Evolutionary conservation across 2,888 invertebrate genomes (phyloP), one percentile per base, ranked within the genome.

Genomic region (Tholera decimalis): DNA sequence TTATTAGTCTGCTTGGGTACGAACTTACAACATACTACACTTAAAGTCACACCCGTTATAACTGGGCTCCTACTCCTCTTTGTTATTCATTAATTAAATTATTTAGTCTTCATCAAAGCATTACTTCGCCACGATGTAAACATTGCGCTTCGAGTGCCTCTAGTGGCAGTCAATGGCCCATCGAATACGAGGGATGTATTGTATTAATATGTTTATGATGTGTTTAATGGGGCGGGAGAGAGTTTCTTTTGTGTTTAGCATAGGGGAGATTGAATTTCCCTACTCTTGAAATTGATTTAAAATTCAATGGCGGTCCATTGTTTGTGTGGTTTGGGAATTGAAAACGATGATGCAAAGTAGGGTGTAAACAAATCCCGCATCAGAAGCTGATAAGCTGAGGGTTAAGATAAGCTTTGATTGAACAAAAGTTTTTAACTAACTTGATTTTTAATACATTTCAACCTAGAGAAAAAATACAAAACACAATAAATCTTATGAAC

Each of bases 201-300:
- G 73, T 77, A 61, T 41, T 53, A 58, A 58, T 71, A 73, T 67
- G 77, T 70, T 73, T 79, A 80, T 77, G 75, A 79, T 54, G 73
- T 70, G 80, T 62, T 79, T 78, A 80, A 87, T 87, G 80, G 77
- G 55, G 70, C 81, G 79, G 71, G 73, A 76, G 77, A 73, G 74
- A 80, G 77, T 54, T 55, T 70, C 70, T 80, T 82, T 85, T 84
- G 83, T 85, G 56, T 60, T 24, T 15, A 55, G 47, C 53, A 47
- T 55, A 67, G 78, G 84, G 81, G 74, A 69, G 53, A 58, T 51
- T 43, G 72, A 39, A 56, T 76, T 41, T 61, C 44, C 18, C 37
- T 47, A 22, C 28, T 22, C 1, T 66, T 35, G 47, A 20, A 61
- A 78, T 71, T 78, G 56, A 69, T 77, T 79, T 68, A 35, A 55